Evolutionary conservation across 2,797 vertebrate genomes (phyloP), one percentile per base, ranked within the genome.

Genomic region (Caiman crocodilus): DNA sequence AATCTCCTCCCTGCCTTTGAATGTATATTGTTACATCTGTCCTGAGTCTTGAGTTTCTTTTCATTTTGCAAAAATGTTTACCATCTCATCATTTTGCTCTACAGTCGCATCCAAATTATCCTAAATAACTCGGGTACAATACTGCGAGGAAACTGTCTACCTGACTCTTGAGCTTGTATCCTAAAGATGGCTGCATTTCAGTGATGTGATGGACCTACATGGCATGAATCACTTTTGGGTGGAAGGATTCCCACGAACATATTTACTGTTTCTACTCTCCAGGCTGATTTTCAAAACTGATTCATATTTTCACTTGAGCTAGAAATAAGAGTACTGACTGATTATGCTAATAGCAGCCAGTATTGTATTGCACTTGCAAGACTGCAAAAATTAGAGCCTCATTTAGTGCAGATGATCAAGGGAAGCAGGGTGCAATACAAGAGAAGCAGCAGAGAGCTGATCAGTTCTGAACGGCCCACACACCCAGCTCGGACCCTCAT

Each of bases 321-420:
- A 69, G 42, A 59, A 69, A 32, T 63, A 55, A 28, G 17, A 58
- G 21, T n/a, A 55, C 58, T 30, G 7, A 15, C 5, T 42, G n/a
- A 60, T 60, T 67, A n/a, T 12, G n/a, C 57, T 81, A 63, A 16
- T 3, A 2, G 3, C 28, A 15, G 32, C 3, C 32, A 30, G 16
- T 11, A 7, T 1, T 76, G 77, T 50, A 50, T 10, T 50, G 42
- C 42, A 50, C 42, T 50, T 78, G 63, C 0, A 0, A 18, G 4
- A 14, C 25, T 23, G 17, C 71, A 42, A 78, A 30, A 87, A 61
- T 6, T 35, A 57, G 32, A 77, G 30, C 71, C 61, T 84, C n/a
- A 35, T 63, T 59, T 42, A 20, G 11, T 5, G 8, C 65, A 82
- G 74, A 76, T 6, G 32, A 42, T 58, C n/a, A 76, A 42, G 12